Evolutionary conservation across 2,797 vertebrate species (phyloP), one percentile per base, ranked within the genome.

Genomic region (Tragelaphus eurycerus): DNA sequence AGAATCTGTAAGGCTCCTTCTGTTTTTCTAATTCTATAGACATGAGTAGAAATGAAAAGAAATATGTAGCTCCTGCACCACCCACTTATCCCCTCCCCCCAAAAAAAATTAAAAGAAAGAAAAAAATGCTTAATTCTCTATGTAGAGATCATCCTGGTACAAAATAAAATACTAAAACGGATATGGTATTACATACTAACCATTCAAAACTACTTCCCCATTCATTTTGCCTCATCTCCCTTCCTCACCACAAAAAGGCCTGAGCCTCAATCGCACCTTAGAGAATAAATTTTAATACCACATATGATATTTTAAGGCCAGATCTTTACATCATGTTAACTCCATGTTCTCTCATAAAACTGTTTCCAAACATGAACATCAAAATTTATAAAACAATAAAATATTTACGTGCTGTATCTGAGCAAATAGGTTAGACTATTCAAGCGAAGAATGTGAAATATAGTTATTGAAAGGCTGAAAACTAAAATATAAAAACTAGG

Each of bases 291-390:
- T 52, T 84, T 97, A 96, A 67, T 86, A n/a, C 34, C 31, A 93
- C 16, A 55, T 78, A 57, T 91, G 96, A 95, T 87, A 64, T 76
- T 86, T 96, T 76, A 91, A 78, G 6, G 48, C 3, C 74, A 62
- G 90, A 96, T 90, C 17, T 98, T 98, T 97, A 95, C 83, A 96
- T 92, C 93, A 92, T 91, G 79, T 84, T 95, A 96, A 91, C 74
- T 95, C 82, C 82, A 71, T 27, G 52, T 93, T 96, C 76, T 89
- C 95, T 96, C 91, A 92, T 96, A 94, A 98, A 97, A 86, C 27
- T 76, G 46, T 95, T 89, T 94, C 79, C 64, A 95, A 95, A 97
- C 85, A 96, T 19, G 92, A 93, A 83, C 90, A 94, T 97, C 92
- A 78, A 93, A 96, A 97, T 64, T 14, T 23, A n/a, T 76, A 31